These are phyloP conservation scores for Umimayanthus chanpuru DNA, from an alignment of 92 coral and sea anemone species.

Conservation along the genomic window DNA sequence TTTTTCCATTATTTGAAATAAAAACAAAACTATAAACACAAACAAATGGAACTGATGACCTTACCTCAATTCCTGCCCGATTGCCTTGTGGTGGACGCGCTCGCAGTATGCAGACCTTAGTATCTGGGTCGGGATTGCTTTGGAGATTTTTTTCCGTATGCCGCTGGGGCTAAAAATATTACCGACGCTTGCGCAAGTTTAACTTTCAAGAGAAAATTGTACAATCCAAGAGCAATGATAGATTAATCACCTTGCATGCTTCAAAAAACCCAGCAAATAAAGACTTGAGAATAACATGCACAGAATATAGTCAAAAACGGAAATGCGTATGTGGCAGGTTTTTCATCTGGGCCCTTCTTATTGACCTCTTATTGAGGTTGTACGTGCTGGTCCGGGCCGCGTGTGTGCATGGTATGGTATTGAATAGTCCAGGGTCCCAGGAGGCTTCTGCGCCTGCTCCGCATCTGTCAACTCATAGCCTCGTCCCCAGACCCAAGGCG, in stretches of 20 bases:
- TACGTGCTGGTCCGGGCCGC: not conserved
- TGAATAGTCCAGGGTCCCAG: not conserved
- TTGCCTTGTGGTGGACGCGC: not conserved
- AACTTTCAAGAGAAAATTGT: not conserved
- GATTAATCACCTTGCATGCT: not conserved
- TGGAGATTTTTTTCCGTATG: not conserved
- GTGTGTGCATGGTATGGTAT: not conserved
- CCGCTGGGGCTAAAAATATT: not conserved
- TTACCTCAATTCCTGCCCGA: not conserved
- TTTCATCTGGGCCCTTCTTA: not conserved
- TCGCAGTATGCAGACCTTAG: not conserved
- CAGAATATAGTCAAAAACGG: not conserved
- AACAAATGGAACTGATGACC: not conserved
- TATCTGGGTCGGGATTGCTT: not conserved
- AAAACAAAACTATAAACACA: not conserved
- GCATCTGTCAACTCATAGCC: not conserved
- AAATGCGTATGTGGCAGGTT: not conserved
- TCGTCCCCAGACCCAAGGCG: not conserved
- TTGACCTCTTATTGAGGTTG: not conserved
- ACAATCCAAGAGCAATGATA: not conserved
- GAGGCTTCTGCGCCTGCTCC: not conserved
- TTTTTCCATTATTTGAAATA: too few species aligned
- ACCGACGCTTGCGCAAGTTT: not conserved
- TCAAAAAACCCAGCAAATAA: not conserved
- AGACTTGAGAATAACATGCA: not conserved